Base-by-base conservation (phyloP, 2,888 invertebrate genomes). In the Sinohyriopsis cumingii region DNA sequence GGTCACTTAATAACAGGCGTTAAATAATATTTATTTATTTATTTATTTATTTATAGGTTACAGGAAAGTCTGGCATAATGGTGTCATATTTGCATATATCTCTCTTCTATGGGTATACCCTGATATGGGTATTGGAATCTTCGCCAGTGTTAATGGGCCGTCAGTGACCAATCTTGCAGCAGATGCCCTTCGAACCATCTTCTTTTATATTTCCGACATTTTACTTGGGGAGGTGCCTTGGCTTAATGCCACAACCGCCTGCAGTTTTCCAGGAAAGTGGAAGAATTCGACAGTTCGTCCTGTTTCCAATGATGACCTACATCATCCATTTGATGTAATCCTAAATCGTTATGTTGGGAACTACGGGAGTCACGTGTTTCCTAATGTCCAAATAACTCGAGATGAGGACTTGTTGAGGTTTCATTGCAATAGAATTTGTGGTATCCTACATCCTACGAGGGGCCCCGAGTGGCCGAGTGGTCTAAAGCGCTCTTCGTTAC, bases 171-270 rank as follows among this genome's bases (percentile, higher is more conserved):
- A 54, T n/a, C 5, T 59, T 12, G 5, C 64, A 19, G 15, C 24
- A 12, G 45, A 59, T 20, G 59, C 71, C 20, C 20, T 63, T 15
- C 18, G 12, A 15, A 56, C 71, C 9, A 65, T 72, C 9, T 24
- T 71, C 18, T 75, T 67, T 57, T 78, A 72, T 67, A 65, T 80
- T 45, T 68, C 69, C 9, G 83, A 83, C 68, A 63, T 75, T 20
- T 22, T 79, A 15, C 55, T 81, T 22, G 73, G 71, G 2, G 70
- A 75, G 60, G 55, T 71, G 22, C 75, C 78, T 19, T 83, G 83
- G 83, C 59, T 83, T 24, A 78, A 83, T 63, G 69, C 68, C 15
- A 71, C 77, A 18, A 78, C 79, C 2, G 65, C 76, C 9, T 83
- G 83, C 60, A 67, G 73, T 12, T 82, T 71, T 64, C 82, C 83